Conservation (phyloP, 2,113 vertebrate genomes). For the Oophaga pumilio region DNA sequence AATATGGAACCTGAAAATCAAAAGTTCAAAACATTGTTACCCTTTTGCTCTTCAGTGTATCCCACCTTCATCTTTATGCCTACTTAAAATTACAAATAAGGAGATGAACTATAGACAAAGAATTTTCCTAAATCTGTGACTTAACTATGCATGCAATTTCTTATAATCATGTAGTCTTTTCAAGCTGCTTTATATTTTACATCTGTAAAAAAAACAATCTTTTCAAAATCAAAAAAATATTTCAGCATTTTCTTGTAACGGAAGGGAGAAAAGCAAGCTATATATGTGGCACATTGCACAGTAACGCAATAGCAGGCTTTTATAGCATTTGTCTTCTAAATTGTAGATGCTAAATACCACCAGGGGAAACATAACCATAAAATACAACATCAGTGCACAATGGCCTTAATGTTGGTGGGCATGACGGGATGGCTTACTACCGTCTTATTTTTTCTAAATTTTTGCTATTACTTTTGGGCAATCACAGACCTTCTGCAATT, state of each 20-base stretch:
- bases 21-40: too few species aligned
- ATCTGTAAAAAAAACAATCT: conserved; percentile 77
- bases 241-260: conserved; percentile 63
- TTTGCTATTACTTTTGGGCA: conserved; percentile 62
- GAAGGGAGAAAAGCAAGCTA: conserved; percentile 65
- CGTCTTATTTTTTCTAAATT: conserved; percentile 66
- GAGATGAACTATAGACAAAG: conserved; percentile 58
- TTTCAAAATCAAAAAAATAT: conserved; percentile 64
- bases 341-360: conserved; percentile 66
- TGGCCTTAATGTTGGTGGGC: conserved; percentile 64
- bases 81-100: conserved; percentile 67
- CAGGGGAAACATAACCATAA: conserved; percentile 71
- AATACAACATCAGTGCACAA: conserved; percentile 65
- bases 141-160: conserved; percentile 68
- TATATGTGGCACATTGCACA: conserved; percentile 69
- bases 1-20: too few species aligned
- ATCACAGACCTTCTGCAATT: conserved; percentile 60
- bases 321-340: conserved; percentile 67
- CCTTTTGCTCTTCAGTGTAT: not conserved
- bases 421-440: conserved; percentile 60
- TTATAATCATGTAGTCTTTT: conserved; percentile 70
- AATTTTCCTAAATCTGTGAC: conserved; percentile 66
- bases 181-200: conserved; percentile 82
- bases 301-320: conserved; percentile 67
- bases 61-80: conserved; percentile 58